Evolutionary conservation across 2,888 invertebrate species (phyloP), one percentile per base, ranked within the genome.

Genomic region (Pyrocoelia pectoralis): DNA sequence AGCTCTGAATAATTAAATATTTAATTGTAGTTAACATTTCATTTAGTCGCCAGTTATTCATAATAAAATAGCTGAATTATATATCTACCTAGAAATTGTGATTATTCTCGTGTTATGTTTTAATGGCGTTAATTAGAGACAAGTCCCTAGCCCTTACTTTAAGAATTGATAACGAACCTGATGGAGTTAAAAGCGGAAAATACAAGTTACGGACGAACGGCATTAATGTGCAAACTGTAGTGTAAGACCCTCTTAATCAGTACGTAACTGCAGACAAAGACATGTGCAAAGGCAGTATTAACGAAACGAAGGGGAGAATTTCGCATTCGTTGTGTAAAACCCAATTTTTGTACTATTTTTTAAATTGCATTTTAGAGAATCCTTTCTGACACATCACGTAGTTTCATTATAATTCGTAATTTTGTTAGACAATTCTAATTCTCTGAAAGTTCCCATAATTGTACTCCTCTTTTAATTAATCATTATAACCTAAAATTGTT

Each of bases 201-300:
- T 48, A 51, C 57, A 38, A 57, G 13, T 57, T 57, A 33, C 8
- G 33, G 33, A 24, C 24, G 9, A 57, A 17, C 3, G 5, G 24
- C 19, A 18, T 29, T 52, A 59, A 59, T 14, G 24, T 50, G 17
- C 52, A 52, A 51, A 59, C n/a, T 13, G 17, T 12, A 51, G 52
- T 48, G 48, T 53, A 62, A 62, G 48, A 28, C 57, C 56, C 46
- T 43, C 8, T 51, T 57, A 62, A 62, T 62, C 56, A 56, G 62
- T 53, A 56, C 40, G 57, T 52, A 52, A 55, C 48, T 43, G 52
- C 48, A 52, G 38, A 33, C 48, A 38, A 46, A 12, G 56, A 56
- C 56, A 57, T 57, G 57, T 49, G 49, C 19, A 56, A 49, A 57
- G 56, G 56, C 55, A 19, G 46, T 51, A 51, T 59, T 59, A 51